A percentile compares a stretch with the other conserved stretches of the same genome.
phyloP scores from a whole-genome alignment of 1,140 invertebrate species.

The Drosophila kohkoa region DNA sequence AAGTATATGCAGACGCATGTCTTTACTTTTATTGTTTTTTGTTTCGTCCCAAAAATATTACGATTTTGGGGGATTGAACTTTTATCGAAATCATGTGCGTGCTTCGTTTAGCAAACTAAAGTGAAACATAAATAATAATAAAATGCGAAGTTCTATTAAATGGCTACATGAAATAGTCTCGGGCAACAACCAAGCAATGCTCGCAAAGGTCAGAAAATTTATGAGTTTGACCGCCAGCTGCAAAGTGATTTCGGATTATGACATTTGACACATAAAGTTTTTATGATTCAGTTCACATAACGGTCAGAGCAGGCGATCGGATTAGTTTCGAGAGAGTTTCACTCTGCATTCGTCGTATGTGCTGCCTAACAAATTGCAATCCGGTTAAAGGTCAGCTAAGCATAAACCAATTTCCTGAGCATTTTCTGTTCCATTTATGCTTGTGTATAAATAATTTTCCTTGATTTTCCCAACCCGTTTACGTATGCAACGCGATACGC shows the following conservation, averaged over 20 bases:
- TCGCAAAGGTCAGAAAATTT: conserved; percentile 43
- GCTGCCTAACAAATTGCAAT: conserved; percentile 37
- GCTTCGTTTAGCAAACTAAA: conserved; percentile 48
- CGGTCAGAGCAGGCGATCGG: conserved; percentile 17
- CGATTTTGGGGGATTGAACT: conserved; percentile 31
- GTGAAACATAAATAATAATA: conserved; percentile 60
- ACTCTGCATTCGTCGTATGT: not conserved
- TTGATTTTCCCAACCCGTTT: conserved; percentile 25
- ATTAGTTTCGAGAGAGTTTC: conserved; percentile 25
- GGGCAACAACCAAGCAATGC: conserved; percentile 2
- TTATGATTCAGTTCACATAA: conserved; percentile 35
- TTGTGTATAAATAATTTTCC: conserved; percentile 37
- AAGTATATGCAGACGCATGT: not conserved
- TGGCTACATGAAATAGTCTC: conserved; percentile 4
- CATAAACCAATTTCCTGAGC: conserved; percentile 39
- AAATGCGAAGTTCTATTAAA: conserved; percentile 51
- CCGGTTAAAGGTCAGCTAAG: conserved; percentile 41
- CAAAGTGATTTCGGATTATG: conserved; percentile 67
- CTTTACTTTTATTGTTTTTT: conserved; percentile 14
- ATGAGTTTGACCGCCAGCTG: conserved; percentile 38
- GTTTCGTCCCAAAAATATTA: conserved; percentile 14
- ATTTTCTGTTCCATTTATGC: conserved; percentile 55
- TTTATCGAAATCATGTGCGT: conserved; percentile 48
- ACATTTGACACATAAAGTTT: conserved; percentile 65
- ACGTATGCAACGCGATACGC: conserved; percentile 32